phyloP scores from a whole-genome alignment of 2,113 vertebrate genomes.

The Aegotheles bennettii region DNA sequence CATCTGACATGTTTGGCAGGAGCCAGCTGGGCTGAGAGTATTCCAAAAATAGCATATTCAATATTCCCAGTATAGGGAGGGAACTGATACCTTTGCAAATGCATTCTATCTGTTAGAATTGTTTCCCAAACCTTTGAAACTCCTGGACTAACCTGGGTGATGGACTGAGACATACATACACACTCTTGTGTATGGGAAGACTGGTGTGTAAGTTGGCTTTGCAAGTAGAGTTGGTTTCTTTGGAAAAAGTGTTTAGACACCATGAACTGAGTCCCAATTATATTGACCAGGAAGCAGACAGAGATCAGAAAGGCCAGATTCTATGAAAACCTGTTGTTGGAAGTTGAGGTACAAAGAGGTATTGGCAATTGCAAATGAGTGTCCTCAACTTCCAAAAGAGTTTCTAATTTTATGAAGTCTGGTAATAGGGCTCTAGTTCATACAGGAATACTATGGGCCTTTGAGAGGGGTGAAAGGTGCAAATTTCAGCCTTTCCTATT shows the following conservation, averaged over 20 bases:
- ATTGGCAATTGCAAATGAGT: background rate
- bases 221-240: background rate
- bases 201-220: background rate
- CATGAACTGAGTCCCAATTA: background rate
- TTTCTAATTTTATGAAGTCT: background rate
- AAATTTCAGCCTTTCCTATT: background rate
- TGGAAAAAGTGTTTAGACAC: background rate
- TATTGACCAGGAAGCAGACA: background rate
- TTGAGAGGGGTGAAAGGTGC: background rate
- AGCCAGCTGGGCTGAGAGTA: background rate
- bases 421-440: background rate
- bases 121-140: background rate
- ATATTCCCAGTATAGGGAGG: background rate
- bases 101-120: background rate
- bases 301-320: background rate
- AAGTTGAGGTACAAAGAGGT: background rate
- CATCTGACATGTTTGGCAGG: background rate
- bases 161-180: background rate
- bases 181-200: background rate
- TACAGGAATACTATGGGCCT: background rate
- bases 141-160: background rate
- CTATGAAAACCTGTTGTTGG: background rate
- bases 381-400: background rate
- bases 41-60: background rate
- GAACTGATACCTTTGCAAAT: background rate